Percentiles rank a stretch among this genome's conserved stretches.
phyloP scores from a whole-genome alignment of 2,888 invertebrate species.

The Caenorhabditis zanzibari region DNA sequence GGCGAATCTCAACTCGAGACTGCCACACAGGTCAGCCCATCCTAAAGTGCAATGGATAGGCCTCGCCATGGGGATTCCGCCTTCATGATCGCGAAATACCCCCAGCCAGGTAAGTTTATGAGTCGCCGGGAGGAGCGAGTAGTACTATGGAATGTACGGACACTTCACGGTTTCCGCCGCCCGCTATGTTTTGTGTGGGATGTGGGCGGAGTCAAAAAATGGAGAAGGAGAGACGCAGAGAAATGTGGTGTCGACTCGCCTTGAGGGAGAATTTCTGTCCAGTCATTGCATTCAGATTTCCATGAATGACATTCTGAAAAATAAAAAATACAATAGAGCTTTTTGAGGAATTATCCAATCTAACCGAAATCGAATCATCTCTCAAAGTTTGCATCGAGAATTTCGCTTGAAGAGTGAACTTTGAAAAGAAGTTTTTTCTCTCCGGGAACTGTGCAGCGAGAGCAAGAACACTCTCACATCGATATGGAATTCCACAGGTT shows the following conservation, averaged over 20 bases:
- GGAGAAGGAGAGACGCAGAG: constrained; percentile 17
- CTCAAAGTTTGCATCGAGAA: constrained; percentile 75
- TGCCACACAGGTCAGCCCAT: constrained; percentile 89
- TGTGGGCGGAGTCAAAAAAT: constrained; percentile 21
- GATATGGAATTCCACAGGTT: constrained; percentile 74
- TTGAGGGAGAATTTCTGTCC: constrained; percentile 45
- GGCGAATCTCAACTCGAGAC: constrained; percentile 87
- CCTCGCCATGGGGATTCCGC: constrained; percentile 89
- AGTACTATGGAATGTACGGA: neutral
- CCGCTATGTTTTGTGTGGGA: constrained; percentile 6
- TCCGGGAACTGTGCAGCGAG: constrained; percentile 75
- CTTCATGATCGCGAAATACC: constrained; percentile 88
- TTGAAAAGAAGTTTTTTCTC: constrained; percentile 72
- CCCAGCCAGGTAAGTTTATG: constrained; percentile 88
- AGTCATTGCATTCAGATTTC: constrained; percentile 26
- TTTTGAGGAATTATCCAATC: neutral
- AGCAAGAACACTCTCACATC: constrained; percentile 74
- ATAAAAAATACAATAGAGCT: neutral
- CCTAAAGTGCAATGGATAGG: constrained; percentile 88
- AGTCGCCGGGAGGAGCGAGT: constrained; percentile 23
- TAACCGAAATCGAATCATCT: constrained; percentile 69
- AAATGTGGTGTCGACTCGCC: too few species aligned
- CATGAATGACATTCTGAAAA: constrained; percentile 50
- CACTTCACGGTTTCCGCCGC: constrained; percentile 37
- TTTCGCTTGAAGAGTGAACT: constrained; percentile 72